Base-by-base conservation (phyloP, 2,797 vertebrate genomes). In the Pangasius djambal region DNA sequence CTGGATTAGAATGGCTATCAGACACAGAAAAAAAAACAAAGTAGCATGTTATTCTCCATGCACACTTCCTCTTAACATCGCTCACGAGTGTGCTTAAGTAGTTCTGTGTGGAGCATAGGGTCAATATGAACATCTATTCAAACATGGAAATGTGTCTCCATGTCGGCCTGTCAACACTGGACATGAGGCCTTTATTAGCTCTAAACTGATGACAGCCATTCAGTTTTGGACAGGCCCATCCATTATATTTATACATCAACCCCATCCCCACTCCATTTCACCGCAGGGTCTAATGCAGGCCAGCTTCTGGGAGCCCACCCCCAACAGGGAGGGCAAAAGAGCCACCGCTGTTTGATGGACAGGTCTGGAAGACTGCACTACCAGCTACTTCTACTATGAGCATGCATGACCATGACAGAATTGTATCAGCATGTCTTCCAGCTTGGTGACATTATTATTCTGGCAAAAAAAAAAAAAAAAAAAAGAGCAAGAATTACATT, bases 241-340 rank as follows among this genome's bases (percentile, higher is more conserved):
- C 88, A 93, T 92, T 92, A 89, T 85, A 89, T 90, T 92, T 90
- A 90, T 91, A 93, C 85, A 87, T 90, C 90, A 90, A 50, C 61
- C 84, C 89, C 88, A 91, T 89, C 90, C 92, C 89, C 89, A 90
- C 48, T 75, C 63, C 86, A 70, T 78, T 79, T 91, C 78, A 87
- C 88, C 88, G 59, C 91, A 91, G 89, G 86, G 87, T 86, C 37
- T 83, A 85, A 89, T 61, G 74, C 88, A 86, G 88, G 82, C 86
- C 69, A 82, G 88, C 86, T 85, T 91, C 86, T 52, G 79, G 82
- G 84, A 88, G 72, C 89, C 83, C 40, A 20, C 87, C 88, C 89
- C 90, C 75, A 69, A 82, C 84, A 61, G 89, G 25, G 90, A 88
- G 91, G 92, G 86, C 70, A 87, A 90, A 86, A 87, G 74, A 87